Percentiles rank a stretch among this genome's conserved stretches.
These are phyloP conservation scores for Nesogale talazaci DNA, from an alignment of 2,113 vertebrate species.

Conservation along the genomic window DNA sequence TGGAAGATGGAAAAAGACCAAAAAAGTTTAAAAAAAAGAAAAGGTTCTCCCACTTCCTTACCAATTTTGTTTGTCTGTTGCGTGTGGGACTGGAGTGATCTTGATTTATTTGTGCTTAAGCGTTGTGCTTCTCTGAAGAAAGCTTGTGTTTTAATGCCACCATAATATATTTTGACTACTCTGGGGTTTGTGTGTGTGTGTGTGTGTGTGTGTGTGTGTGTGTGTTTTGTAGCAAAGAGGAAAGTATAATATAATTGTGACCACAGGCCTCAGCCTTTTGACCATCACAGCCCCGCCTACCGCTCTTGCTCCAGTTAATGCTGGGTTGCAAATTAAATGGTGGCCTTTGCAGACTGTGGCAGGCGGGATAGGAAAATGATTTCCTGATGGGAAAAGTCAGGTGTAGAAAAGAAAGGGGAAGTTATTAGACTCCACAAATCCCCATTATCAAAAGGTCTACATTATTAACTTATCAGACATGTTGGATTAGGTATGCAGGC, in stretches of 20 bases:
- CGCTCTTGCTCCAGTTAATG: conserved; percentile 77
- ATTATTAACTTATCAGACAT: conserved; percentile 64
- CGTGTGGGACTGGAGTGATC: conserved; percentile 73
- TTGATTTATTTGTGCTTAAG: conserved; percentile 70
- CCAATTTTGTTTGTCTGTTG: conserved; percentile 78
- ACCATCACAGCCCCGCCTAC: conserved; percentile 6
- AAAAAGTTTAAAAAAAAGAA: background rate
- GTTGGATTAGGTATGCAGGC: conserved; percentile 49
- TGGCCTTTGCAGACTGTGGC: conserved; percentile 75
- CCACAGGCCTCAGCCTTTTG: conserved; percentile 56
- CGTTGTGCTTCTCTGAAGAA: conserved; percentile 70
- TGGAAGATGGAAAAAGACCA: background rate
- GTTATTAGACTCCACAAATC: conserved; percentile 58
- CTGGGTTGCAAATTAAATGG: conserved; percentile 81
- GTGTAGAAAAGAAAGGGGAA: conserved; percentile 78
- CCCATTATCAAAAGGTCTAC: conserved; percentile 19
- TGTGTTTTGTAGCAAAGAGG: conserved; percentile 66
- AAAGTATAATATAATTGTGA: conserved; percentile 82
- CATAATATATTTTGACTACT: conserved; percentile 60
- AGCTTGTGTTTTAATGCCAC: conserved; percentile 32
- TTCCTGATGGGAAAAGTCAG: conserved; percentile 82
- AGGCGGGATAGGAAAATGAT: conserved; percentile 48
- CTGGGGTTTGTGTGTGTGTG: background rate
- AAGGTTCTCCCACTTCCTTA: conserved; percentile 73
- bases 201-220: background rate